Evolutionary conservation across 2,888 invertebrate genomes (phyloP), one percentile per base, ranked within the genome.

Genomic region (Oxytorus armatus): DNA sequence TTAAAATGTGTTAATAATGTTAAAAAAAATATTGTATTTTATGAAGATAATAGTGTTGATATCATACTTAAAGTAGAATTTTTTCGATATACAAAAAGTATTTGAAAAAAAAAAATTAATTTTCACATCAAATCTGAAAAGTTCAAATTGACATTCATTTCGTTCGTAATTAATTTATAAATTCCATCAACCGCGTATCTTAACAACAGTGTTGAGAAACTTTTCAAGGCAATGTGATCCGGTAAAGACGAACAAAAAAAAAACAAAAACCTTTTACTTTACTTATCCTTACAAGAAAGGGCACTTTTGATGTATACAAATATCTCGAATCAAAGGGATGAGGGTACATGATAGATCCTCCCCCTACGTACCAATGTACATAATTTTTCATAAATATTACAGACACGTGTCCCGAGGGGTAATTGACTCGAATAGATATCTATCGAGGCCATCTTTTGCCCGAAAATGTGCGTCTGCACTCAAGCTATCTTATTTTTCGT

Each of bases 371-470:
- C 18, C 42, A 23, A 33, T 14, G 18, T 11, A 21, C 23, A 53
- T 70, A 59, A 33, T 57, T 70, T 49, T 33, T 59, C 33, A 49
- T 59, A 66, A 49, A 75, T 66, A 75, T 59, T 66, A 49, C n/a
- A 66, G 10, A 7, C 25, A 39, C 11, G 42, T 47, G 36, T 36
- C 36, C 29, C 49, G 10, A 23, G 25, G 4, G 53, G 23, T 65
- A 65, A 65, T 70, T 51, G 49, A 57, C 63, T 47, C 18, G 36
- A 51, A 76, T 65, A 14, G 57, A 72, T 72, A 77, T 77, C n/a
- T 8, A 66, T 77, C 66, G 42, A 1, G 23, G 18, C 29, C 36
- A 39, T 49, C 29, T 53, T 14, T 39, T 10, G 14, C 29, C 29
- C 33, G 29, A 66, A 72, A 76, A 66, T 66, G 59, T 59, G 29